phyloP scores from a whole-genome alignment of 2,888 invertebrate species.

The Anthophora plumipes region DNA sequence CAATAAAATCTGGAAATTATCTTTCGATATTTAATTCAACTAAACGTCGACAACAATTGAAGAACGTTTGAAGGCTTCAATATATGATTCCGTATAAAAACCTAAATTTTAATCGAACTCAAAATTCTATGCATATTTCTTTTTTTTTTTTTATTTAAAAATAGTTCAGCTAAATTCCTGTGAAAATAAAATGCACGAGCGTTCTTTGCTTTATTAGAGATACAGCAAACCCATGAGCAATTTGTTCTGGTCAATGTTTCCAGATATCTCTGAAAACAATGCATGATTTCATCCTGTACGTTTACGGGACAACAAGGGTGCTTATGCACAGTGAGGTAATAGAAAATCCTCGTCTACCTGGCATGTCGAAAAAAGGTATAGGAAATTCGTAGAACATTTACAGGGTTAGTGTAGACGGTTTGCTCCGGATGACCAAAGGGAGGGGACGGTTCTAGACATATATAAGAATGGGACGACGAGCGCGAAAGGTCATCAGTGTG shows the following conservation, averaged over 20 bases:
- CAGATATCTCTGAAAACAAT: background rate
- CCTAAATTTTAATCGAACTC: no score
- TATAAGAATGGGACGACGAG: constrained; percentile 61
- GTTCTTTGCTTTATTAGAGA: background rate
- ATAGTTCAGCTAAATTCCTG: background rate
- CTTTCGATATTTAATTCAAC: background rate
- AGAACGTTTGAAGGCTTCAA: no score
- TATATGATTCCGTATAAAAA: no score
- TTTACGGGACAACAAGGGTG: background rate
- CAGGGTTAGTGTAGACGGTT: constrained; percentile 11
- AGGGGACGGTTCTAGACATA: constrained; percentile 13
- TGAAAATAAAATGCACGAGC: background rate
- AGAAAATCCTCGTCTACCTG: constrained; percentile 32
- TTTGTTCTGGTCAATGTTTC: background rate
- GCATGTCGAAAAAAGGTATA: constrained; percentile 4
- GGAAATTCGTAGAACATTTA: constrained; percentile 38
- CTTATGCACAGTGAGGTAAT: background rate
- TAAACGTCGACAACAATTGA: background rate
- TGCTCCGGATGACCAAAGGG: background rate
- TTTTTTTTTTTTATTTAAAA: background rate
- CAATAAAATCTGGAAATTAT: background rate
- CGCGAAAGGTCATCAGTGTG: constrained; percentile 64
- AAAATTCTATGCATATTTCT: background rate
- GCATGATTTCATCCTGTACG: background rate
- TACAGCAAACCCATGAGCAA: background rate